Percentiles rank a stretch among this genome's conserved stretches.
Conservation (phyloP, 2,888 invertebrate species). For the Agrotis exclamationis region DNA sequence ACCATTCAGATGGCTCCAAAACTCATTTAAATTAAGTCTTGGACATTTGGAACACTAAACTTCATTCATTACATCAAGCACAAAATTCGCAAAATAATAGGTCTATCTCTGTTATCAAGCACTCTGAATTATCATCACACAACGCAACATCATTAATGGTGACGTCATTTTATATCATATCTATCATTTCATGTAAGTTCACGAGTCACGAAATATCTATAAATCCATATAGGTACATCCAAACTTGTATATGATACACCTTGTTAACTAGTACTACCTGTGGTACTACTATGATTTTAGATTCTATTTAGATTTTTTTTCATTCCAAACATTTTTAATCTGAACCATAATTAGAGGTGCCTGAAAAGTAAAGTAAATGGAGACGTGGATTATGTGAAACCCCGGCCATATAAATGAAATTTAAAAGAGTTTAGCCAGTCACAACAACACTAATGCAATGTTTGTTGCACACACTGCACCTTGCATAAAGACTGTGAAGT, state of each 20-base stretch:
- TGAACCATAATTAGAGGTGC: too few species aligned
- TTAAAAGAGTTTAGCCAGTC: too few species aligned
- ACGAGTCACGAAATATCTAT: background rate
- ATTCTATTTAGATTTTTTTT: too few species aligned
- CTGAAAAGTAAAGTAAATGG: too few species aligned
- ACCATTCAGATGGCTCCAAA: too few species aligned
- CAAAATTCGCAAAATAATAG: constrained; percentile 1
- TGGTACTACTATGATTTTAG: background rate
- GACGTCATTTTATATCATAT: constrained; percentile 28
- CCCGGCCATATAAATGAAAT: background rate
- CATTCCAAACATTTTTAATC: background rate
- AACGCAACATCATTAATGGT: constrained; percentile 23
- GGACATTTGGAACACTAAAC: constrained; percentile 17
- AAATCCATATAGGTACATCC: too few species aligned
- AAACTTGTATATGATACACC: background rate
- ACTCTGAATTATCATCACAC: constrained; percentile 20
- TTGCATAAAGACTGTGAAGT: background rate
- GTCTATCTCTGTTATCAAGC: constrained; percentile 18
- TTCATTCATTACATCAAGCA: background rate
- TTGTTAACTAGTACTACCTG: background rate
- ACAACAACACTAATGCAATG: background rate
- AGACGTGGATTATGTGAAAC: background rate
- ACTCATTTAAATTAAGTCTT: too few species aligned
- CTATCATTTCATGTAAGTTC: background rate
- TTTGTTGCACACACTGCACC: background rate